Conservation (phyloP, 2,797 vertebrate species). For the Scyliorhinus canicula region DNA sequence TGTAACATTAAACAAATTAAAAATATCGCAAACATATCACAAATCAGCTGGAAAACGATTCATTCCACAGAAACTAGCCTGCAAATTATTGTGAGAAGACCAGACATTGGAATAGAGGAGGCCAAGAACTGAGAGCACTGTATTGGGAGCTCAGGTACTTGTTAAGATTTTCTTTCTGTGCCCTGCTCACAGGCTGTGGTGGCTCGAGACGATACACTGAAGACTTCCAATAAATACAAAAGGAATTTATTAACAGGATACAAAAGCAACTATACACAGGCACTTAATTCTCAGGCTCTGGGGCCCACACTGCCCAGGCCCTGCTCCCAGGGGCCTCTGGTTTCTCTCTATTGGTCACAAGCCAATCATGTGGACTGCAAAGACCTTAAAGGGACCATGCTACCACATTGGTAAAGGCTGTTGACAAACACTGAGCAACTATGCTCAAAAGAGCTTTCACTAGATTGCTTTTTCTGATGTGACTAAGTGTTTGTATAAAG, state of each 20-base stretch:
- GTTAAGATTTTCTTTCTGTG: neutral
- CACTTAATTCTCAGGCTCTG: no score
- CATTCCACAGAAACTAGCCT: neutral
- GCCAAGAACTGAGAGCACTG: neutral
- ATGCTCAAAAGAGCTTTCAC: neutral
- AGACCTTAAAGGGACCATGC: no score
- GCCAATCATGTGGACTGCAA: no score
- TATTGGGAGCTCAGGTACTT: neutral
- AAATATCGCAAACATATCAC: neutral
- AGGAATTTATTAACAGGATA: no score
- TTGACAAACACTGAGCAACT: neutral
- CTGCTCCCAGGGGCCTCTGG: no score
- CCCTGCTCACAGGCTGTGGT: neutral
- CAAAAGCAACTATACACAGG: no score
- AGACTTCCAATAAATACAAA: no score
- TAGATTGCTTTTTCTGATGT: neutral
- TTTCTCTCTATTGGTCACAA: no score
- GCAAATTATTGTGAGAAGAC: neutral
- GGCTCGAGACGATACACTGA: no score
- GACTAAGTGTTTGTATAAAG: neutral
- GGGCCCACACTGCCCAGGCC: no score
- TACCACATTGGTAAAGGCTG: no score
- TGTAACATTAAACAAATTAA: neutral
- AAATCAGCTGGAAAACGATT: neutral
- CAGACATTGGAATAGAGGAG: neutral